Percentiles rank a stretch among this genome's conserved stretches.
These are phyloP conservation scores for Illadopsis cleaveri DNA, from an alignment of 2,113 vertebrate genomes.

Conservation along the genomic window DNA sequence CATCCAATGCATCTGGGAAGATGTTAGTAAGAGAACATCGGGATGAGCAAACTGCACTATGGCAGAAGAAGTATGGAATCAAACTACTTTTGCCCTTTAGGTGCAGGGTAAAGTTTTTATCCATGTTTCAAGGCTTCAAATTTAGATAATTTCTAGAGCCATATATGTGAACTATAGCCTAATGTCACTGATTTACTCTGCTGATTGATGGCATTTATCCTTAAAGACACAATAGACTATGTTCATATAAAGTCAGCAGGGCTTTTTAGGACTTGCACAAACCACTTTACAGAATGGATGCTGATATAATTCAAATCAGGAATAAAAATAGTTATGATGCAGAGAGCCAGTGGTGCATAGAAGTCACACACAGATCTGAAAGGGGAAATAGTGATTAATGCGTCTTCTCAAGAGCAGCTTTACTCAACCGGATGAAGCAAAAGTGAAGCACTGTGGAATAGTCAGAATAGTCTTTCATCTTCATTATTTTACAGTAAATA, in stretches of 20 bases:
- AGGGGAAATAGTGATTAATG: not conserved
- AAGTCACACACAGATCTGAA: not conserved
- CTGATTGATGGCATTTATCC: not conserved
- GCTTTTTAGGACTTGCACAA: not conserved
- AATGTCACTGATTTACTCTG: not conserved
- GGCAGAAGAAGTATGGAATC: not conserved
- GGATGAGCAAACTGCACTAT: not conserved
- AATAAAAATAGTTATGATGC: not conserved
- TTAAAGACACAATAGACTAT: not conserved
- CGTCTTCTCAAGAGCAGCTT: not conserved
- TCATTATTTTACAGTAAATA: not conserved
- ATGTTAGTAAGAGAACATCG: not conserved
- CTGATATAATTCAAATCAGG: not conserved
- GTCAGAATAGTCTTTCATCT: not conserved
- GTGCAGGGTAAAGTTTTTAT: not conserved
- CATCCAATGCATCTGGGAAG: not conserved
- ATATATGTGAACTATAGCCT: not conserved
- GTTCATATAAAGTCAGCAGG: not conserved
- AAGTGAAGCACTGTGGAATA: not conserved
- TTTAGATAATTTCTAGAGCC: not conserved
- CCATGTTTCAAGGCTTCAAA: not conserved
- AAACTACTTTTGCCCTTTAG: not conserved
- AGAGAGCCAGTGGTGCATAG: not conserved
- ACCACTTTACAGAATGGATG: not conserved
- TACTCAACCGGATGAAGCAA: not conserved